These are phyloP conservation scores for Sinella curviseta DNA, from an alignment of 1,140 invertebrate species.

Conservation along the genomic window DNA sequence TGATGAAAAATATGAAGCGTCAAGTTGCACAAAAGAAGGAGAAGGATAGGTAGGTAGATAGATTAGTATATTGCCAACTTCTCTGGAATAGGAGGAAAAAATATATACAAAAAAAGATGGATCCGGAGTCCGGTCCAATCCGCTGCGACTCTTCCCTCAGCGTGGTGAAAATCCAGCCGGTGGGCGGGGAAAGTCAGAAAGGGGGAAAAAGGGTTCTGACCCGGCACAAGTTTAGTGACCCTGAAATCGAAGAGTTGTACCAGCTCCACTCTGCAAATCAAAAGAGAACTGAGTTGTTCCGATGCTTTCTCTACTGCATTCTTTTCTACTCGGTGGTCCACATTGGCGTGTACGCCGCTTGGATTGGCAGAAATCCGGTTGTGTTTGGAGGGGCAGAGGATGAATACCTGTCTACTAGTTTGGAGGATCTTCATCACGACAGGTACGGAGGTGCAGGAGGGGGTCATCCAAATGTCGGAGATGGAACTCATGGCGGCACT, in stretches of 20 bases:
- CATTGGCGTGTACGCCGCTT: conserved; percentile 40
- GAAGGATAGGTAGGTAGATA: not conserved
- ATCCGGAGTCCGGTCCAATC: conserved; percentile 33
- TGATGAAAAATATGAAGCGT: too few species aligned
- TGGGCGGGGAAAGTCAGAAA: conserved; percentile 34
- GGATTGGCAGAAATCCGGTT: conserved; percentile 23
- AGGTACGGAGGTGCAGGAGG: not conserved
- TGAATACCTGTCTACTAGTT: not conserved
- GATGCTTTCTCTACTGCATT: conserved; percentile 46
- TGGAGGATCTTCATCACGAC: not conserved
- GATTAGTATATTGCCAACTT: too few species aligned
- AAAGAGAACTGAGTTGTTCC: conserved; percentile 46
- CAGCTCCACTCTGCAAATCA: conserved; percentile 46
- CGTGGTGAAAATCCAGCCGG: conserved; percentile 46
- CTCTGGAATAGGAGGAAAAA: not conserved
- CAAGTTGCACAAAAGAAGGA: not conserved
- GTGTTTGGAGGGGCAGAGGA: not conserved
- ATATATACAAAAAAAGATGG: conserved; percentile 17
- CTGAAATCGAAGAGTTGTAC: conserved; percentile 48
- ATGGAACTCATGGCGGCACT: not conserved
- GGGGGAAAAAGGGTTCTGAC: conserved; percentile 31
- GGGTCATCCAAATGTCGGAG: not conserved
- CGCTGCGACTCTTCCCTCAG: conserved; percentile 47
- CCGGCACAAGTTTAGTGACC: conserved; percentile 48
- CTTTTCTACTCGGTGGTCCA: conserved; percentile 46